Base-by-base conservation (phyloP, 2,797 vertebrate species). In the Chromobotia macracanthus region DNA sequence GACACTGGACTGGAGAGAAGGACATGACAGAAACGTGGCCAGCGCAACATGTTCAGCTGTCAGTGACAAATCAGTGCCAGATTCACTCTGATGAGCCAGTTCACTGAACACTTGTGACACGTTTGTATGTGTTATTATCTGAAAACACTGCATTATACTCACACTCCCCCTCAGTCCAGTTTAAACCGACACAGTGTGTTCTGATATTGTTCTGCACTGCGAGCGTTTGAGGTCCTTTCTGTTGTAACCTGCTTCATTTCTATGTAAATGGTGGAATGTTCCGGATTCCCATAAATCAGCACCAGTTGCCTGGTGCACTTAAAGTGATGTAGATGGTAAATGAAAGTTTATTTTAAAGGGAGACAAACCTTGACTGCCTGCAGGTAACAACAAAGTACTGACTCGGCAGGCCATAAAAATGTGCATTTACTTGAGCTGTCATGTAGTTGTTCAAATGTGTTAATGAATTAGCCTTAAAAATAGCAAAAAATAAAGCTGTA, bases 11-110 rank as follows among this genome's bases (percentile, higher is more conserved):
- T 68, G 53, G 50, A 67, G 31, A 56, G n/a, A 21, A 25, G 53
- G 28, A n/a, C n/a, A 51, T 66, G 64, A 75, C 73, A 80, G 41
- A 53, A 48, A 38, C 58, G 15, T 68, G 28, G 46, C 65, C 48
- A 31, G n/a, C 15, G 16, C 23, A 61, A 25, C 19, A 68, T 16
- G 44, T 63, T 61, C n/a, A 56, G 77, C 67, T 70, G 64, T 70
- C 77, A 82, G 41, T 38, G 23, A 70, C 38, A n/a, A 64, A 35
- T 55, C 18, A 28, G 31, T 75, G 13, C n/a, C 28, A 53, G 48
- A 75, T 75, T 53, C 31, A 25, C 19, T 72, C 12, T 61, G 16
- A 72, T 13, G 31, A 19, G 35, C 69, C 35, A 58, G 56, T 72
- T 41, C 21, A 56, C 19, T 38, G 23, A 61, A 63, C 28, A 31